Conservation (phyloP, 1,140 invertebrate genomes). For the Telenomus remus region DNA sequence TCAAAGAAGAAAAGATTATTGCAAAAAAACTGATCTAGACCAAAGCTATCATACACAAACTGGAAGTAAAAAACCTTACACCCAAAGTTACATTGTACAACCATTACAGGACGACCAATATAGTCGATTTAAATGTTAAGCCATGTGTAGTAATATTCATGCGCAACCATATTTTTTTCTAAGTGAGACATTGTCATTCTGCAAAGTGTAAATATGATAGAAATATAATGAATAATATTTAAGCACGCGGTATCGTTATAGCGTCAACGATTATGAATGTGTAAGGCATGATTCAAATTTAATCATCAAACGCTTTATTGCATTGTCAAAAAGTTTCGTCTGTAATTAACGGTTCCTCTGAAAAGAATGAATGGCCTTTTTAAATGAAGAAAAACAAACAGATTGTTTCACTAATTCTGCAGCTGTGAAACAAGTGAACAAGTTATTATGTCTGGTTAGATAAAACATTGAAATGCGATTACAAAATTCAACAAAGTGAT, state of each 20-base stretch:
- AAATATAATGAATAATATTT: slow-evolving; percentile 15
- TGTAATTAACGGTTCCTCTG: slow-evolving; percentile 33
- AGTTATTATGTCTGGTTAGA: neutral
- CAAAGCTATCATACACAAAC: slow-evolving; percentile 26
- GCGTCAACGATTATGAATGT: slow-evolving; percentile 3
- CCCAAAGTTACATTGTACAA: slow-evolving; percentile 27
- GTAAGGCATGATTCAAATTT: slow-evolving; percentile 14
- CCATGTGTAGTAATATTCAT: slow-evolving; percentile 15
- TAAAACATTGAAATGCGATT: neutral
- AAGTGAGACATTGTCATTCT: slow-evolving; percentile 20
- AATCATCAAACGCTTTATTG: slow-evolving; percentile 19
- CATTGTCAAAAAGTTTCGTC: slow-evolving; percentile 17
- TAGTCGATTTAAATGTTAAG: slow-evolving; percentile 21
- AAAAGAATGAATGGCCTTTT: slow-evolving; percentile 14
- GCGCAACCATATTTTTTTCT: slow-evolving; percentile 28
- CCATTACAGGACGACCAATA: slow-evolving; percentile 26
- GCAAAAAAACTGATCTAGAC: slow-evolving; percentile 16
- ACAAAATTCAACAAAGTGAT: slow-evolving; percentile 28
- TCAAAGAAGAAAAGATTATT: neutral
- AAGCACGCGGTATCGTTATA: slow-evolving; percentile 12
- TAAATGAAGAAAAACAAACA: neutral
- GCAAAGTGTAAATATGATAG: slow-evolving; percentile 22
- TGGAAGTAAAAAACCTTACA: slow-evolving; percentile 10
- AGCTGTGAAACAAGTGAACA: neutral
- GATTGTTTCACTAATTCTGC: slow-evolving; percentile 18